Percentiles rank a stretch among this genome's conserved stretches.
Conservation (phyloP, 1,140 invertebrate genomes). For the Hermatobates lingyangjiaoensis region DNA sequence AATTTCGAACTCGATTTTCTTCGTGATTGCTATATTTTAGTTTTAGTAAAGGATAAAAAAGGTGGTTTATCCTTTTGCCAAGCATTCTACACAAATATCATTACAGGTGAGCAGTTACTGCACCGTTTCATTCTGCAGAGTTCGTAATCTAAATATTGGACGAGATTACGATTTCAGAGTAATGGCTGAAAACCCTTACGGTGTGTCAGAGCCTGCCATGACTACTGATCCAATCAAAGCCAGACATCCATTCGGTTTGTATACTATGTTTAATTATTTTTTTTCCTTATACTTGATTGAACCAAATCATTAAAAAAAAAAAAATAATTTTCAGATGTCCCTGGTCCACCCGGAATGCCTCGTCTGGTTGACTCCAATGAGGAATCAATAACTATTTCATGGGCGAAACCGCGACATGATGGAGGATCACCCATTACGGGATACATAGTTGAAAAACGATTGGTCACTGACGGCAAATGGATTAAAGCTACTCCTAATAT, state of each 20-base stretch:
- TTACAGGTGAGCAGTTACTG: slow-evolving; percentile 67
- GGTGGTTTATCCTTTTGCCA: too few relatives aligned
- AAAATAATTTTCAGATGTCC: slow-evolving; percentile 48
- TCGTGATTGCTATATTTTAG: too few relatives aligned
- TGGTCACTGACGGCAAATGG: slow-evolving; percentile 78
- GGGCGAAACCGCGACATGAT: slow-evolving; percentile 84
- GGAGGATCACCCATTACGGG: slow-evolving; percentile 79
- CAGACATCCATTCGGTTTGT: slow-evolving; percentile 77
- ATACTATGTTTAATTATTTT: too few relatives aligned
- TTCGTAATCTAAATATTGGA: slow-evolving; percentile 79
- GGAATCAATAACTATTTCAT: slow-evolving; percentile 82
- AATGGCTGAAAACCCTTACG: slow-evolving; percentile 92
- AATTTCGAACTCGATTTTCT: too few relatives aligned
- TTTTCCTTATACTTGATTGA: too few relatives aligned
- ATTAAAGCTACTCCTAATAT: slow-evolving; percentile 67
- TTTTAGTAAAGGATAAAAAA: too few relatives aligned
- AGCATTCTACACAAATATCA: too few relatives aligned
- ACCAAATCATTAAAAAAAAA: too few relatives aligned
- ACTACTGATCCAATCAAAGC: slow-evolving; percentile 78
- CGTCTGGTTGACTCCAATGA: slow-evolving; percentile 70
- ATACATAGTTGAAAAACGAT: slow-evolving; percentile 81
- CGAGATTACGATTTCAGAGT: slow-evolving; percentile 93
- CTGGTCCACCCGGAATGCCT: slow-evolving; percentile 74
- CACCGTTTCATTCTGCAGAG: slow-evolving; percentile 65
- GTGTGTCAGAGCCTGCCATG: slow-evolving; percentile 75